phyloP scores from a whole-genome alignment of 2,113 vertebrate species.

The Anarrhichthys ocellatus region DNA sequence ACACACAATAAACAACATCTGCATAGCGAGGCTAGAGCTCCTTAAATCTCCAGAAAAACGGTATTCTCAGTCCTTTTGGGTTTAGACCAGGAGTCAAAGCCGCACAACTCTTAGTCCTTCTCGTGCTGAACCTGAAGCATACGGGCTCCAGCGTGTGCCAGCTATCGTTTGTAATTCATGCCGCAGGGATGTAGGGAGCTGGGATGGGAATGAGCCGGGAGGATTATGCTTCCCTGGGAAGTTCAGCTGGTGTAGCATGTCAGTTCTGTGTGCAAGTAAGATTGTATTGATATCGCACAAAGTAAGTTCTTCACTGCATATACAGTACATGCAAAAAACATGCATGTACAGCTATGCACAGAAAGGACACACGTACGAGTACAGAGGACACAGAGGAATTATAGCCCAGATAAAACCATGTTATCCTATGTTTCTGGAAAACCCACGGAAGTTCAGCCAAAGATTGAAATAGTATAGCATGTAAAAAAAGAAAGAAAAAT shows the following conservation, averaged over 20 bases:
- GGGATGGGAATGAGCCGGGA: slow-evolving; percentile 11
- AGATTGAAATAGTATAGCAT: no score
- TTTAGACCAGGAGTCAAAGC: neutral
- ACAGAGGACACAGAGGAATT: no score
- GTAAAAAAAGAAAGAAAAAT: no score
- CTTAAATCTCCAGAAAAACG: slow-evolving; percentile 11
- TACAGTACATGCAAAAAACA: no score
- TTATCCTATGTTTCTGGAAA: no score
- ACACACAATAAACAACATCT: slow-evolving; percentile 52
- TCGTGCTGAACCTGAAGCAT: neutral
- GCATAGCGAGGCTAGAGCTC: neutral
- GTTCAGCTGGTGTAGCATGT: neutral
- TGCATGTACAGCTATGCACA: no score
- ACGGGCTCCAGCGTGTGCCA: neutral
- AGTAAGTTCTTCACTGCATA: no score
- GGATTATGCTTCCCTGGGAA: neutral
- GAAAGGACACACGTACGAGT: no score
- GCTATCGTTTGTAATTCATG: slow-evolving; percentile 46
- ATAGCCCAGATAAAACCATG: no score
- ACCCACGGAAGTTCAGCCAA: no score
- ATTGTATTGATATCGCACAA: neutral
- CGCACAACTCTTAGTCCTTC: neutral
- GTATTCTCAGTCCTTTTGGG: slow-evolving; percentile 11
- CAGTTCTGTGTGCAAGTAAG: neutral
- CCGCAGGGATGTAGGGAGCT: slow-evolving; percentile 11